Base-by-base conservation (phyloP, 2,113 vertebrate genomes). In the Pluvianellus socialis region DNA sequence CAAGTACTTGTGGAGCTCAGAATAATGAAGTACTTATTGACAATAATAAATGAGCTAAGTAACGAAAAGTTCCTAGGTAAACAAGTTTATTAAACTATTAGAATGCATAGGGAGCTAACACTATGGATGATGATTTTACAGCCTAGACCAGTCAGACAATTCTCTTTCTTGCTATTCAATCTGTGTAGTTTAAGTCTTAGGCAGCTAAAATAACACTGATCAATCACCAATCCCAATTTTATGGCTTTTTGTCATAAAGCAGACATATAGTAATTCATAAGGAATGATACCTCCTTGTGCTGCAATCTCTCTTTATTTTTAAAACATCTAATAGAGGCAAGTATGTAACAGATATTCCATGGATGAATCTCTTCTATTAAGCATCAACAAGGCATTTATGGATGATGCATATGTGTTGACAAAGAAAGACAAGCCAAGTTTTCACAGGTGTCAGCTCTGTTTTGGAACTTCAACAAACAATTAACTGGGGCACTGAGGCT, bases 391-490 rank as follows among this genome's bases (percentile, higher is more conserved):
- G 61, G 72, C 75, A 50, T 90, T 95, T 96, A 83, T 38, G 76
- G 62, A 80, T 66, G 65, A 82, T 74, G 22, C 50, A 42, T 79
- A 70, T 77, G 35, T 84, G 59, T 86, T 83, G 67, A 91, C 75
- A 88, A 79, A 76, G 53, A 88, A 79, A 71, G 22, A 35, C n/a
- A 49, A 75, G 79, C 90, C 92, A 96, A 11, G 30, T 90, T 94
- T 87, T 93, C 62, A 66, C 89, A 97, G 96, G 91, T 93, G 92
- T 85, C 38, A 35, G 45, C 50, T 92, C 50, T 84, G 17, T 35
- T 92, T 76, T 76, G 95, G 91, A 82, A 74, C 47, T 66, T 49
- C 86, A 90, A 65, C 44, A 55, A 63, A 23, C n/a, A 23, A 79
- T 91, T 88, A 73, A 88, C 24, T 49, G 63, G n/a, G 35, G 28